These are phyloP conservation scores for Lordiphosa andalusiaca DNA, from an alignment of 2,888 invertebrate genomes.

Conservation along the genomic window DNA sequence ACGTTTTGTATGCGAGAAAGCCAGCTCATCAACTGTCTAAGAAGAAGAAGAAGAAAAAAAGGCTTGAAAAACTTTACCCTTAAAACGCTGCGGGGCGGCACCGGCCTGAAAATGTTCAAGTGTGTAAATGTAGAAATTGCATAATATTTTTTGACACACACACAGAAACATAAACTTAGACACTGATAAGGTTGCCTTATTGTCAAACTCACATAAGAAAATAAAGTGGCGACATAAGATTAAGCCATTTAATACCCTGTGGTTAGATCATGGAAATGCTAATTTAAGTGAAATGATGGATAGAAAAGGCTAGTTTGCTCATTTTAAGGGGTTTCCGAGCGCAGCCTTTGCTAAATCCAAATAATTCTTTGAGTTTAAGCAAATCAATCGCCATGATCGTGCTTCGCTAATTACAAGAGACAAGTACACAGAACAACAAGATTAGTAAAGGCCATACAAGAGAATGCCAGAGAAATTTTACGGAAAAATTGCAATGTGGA, in stretches of 20 bases:
- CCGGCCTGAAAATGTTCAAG: constrained; percentile 44
- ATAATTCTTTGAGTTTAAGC: too few species aligned
- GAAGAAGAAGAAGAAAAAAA: constrained; percentile 9
- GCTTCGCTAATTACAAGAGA: too few species aligned
- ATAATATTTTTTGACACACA: constrained; percentile 59
- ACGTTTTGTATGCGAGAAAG: constrained; percentile 20
- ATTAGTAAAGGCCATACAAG: too few species aligned
- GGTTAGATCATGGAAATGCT: too few species aligned
- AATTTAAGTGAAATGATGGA: too few species aligned
- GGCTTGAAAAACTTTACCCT: constrained; percentile 26
- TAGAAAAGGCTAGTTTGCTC: too few species aligned
- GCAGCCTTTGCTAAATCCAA: too few species aligned
- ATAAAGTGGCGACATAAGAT: not conserved
- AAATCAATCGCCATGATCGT: too few species aligned
- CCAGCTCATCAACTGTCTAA: constrained; percentile 53
- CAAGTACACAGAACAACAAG: too few species aligned
- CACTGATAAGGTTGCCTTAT: constrained; percentile 27
- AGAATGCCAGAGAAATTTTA: too few species aligned
- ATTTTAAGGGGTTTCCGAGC: too few species aligned
- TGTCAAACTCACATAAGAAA: constrained; percentile 36
- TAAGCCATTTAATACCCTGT: constrained; percentile 16
- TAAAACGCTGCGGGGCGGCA: constrained; percentile 47
- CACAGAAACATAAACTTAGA: constrained; percentile 15
- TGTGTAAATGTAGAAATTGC: constrained; percentile 66
- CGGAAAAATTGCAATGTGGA: too few species aligned